Evolutionary conservation across 1,140 invertebrate genomes (phyloP).

Genomic region (Caenorhabditis remanei): DNA sequence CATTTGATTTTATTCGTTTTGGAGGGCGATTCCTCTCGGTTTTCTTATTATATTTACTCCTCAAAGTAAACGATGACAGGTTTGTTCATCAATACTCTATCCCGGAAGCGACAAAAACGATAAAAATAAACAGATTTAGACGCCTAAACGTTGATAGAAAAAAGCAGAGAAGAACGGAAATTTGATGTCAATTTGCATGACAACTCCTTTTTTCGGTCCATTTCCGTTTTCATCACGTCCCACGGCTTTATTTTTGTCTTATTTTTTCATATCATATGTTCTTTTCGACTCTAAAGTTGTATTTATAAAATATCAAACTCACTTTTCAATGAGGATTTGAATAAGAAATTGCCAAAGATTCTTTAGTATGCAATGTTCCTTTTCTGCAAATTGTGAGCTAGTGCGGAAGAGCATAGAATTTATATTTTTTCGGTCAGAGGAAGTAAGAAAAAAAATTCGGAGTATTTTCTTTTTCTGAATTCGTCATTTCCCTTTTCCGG

Average conservation of each 20-base stretch:
- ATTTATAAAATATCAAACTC: no score
- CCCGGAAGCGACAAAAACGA: neutral
- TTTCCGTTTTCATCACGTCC: neutral
- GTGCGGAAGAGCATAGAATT: neutral
- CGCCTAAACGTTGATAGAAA: neutral
- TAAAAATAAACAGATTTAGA: constrained; percentile 28
- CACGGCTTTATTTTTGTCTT: neutral
- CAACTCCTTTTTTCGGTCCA: neutral
- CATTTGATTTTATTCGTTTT: constrained; percentile 11
- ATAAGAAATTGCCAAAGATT: no score
- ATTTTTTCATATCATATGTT: neutral
- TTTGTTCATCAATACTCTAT: constrained; percentile 17
- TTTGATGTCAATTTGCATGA: constrained; percentile 52
- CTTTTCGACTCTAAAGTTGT: no score
- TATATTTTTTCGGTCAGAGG: neutral
- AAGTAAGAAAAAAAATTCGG: no score
- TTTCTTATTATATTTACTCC: constrained; percentile 28
- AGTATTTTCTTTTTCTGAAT: neutral
- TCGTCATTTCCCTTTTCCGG: constrained; percentile 39
- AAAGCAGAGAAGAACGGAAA: neutral
- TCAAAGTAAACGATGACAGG: constrained; percentile 13
- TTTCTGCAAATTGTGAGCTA: neutral
- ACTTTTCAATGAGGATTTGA: no score
- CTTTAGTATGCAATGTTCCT: neutral
- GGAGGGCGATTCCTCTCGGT: neutral